Evolutionary conservation across 2,888 invertebrate genomes (phyloP), one percentile per base, ranked within the genome.

Genomic region (Drosophila quasianomalipes): DNA sequence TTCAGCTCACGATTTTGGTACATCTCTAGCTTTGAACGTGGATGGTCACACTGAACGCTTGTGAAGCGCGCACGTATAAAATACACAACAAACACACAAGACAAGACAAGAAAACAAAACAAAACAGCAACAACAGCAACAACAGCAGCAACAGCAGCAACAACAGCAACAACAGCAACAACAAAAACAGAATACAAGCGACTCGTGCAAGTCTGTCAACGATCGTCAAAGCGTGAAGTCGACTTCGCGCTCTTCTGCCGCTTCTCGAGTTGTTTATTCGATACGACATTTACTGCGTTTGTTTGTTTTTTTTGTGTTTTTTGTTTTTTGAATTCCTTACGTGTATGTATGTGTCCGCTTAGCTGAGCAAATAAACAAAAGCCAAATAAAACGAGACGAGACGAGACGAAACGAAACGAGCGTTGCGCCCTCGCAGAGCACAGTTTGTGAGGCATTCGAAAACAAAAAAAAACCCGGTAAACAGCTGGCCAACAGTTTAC

Each of bases 181-280:
- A 14, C 14, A 14, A 7, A 26, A 37, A 57, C 39, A 57, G 33
- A 55, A 62, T 41, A 26, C 35, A 47, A 47, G 9, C 65, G 65
- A 60, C 71, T 75, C 67, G 26, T 9, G 52, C 67, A 76, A 87
- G 90, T 89, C 82, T 84, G 76, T 84, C 67, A 89, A 79, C 90
- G 79, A 67, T 80, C 88, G 85, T 76, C 88, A 85, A 85, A 80
- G 83, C 75, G 85, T 83, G 69, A 87, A 87, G 84, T 81, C 71
- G 82, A 35, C 57, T 54, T 53, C 52, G 53, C 64, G 60, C 63
- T 37, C n/a, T 37, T 47, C 35, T 39, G 62, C 44, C n/a, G 61
- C 53, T 28, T 30, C 31, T 35, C 44, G 49, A 72, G 75, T 54
- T 55, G 70, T 54, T 69, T 54, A 49, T 35, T 59, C 26, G 39